Conservation (phyloP, 1,140 invertebrate genomes). For the Probaryconus sp. region DNA sequence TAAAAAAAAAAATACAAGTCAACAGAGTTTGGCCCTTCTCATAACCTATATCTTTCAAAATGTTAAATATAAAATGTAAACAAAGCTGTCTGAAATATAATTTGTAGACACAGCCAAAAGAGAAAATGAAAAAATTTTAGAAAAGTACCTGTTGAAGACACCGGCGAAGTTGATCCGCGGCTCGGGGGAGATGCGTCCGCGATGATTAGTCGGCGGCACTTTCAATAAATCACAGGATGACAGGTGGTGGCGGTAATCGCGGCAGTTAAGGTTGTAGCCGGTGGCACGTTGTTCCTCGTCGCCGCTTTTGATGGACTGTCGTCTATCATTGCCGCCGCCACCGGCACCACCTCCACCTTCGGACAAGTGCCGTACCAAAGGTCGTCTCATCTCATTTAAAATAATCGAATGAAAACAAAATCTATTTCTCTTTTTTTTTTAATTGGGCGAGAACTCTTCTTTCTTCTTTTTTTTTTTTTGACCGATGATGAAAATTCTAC, state of each 20-base stretch:
- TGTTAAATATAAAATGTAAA: too few relatives aligned
- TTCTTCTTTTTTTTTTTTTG: too few relatives aligned
- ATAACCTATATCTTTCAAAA: too few relatives aligned
- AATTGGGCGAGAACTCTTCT: too few relatives aligned
- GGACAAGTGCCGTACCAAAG: constrained; percentile 73
- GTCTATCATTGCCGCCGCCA: constrained; percentile 49
- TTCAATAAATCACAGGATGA: constrained; percentile 74
- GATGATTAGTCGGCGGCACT: constrained; percentile 67
- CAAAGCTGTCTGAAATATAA: too few relatives aligned
- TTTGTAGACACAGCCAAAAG: too few relatives aligned
- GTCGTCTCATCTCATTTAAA: constrained; percentile 69
- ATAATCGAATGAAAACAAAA: neutral
- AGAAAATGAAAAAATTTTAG: constrained; percentile 54
- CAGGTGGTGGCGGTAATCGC: constrained; percentile 71
- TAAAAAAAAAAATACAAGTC: too few relatives aligned
- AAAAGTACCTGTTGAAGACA: constrained; percentile 71
- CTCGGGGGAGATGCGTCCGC: constrained; percentile 66
- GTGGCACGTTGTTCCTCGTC: constrained; percentile 58
- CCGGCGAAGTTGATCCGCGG: constrained; percentile 59
- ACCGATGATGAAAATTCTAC: too few relatives aligned
- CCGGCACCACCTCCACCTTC: constrained; percentile 71
- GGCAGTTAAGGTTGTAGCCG: constrained; percentile 67
- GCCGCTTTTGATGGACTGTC: constrained; percentile 65
- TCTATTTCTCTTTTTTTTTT: too few relatives aligned
- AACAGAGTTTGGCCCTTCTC: too few relatives aligned